These are phyloP conservation scores for Drosophila setosimentum DNA, from an alignment of 2,888 invertebrate genomes.

Conservation along the genomic window DNA sequence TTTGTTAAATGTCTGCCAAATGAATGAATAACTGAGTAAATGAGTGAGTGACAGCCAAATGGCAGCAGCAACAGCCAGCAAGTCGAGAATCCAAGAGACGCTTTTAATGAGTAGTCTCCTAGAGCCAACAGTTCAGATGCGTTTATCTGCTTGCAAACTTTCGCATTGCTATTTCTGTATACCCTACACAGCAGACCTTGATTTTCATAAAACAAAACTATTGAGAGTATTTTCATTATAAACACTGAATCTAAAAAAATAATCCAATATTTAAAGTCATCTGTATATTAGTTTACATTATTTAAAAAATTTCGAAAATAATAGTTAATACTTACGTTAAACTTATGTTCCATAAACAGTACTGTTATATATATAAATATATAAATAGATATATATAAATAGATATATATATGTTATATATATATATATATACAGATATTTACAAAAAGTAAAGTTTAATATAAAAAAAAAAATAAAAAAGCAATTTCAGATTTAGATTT, in stretches of 20 bases:
- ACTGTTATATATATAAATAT: no score
- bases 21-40: constrained; percentile 53
- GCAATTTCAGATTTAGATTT: background rate
- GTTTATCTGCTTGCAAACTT: constrained; percentile 1
- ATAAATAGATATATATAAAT: no score
- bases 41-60: constrained; percentile 77
- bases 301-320: background rate
- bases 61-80: constrained; percentile 40
- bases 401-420: no score
- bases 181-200: constrained; percentile 13
- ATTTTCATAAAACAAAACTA: background rate
- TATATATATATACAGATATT: no score
- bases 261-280: background rate
- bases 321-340: background rate
- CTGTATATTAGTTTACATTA: background rate
- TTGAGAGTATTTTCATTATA: background rate
- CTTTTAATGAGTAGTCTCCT: constrained; percentile 63
- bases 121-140: constrained; percentile 6
- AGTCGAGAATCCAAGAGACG: constrained; percentile 24
- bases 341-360: background rate
- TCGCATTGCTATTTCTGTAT: constrained; percentile 14
- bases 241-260: background rate
- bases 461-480: background rate
- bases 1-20: constrained; percentile 70
- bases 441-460: background rate